Evolutionary conservation across 2,888 invertebrate genomes (phyloP).

Genomic region (Nomada fucata): DNA sequence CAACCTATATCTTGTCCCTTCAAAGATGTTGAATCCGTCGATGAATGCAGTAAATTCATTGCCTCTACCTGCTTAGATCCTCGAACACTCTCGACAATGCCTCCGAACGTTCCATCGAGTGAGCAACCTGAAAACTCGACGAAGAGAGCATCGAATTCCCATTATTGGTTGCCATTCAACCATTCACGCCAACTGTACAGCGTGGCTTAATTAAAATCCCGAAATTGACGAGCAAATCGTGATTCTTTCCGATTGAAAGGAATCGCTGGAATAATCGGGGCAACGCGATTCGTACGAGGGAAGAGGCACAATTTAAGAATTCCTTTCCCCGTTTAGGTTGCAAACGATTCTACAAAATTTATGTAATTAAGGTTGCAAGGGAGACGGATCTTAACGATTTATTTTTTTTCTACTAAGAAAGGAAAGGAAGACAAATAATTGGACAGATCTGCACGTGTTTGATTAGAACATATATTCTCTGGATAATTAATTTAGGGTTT

Average conservation of each 20-base stretch:
- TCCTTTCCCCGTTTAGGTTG: background rate
- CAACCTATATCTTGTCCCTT: no score
- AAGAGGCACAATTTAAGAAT: background rate
- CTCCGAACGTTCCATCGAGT: background rate
- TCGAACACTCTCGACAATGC: background rate
- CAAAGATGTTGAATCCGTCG: no score
- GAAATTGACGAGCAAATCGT: constrained; percentile 2
- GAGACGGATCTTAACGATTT: no score
- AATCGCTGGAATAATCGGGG: background rate
- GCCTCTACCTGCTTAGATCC: background rate
- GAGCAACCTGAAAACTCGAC: background rate
- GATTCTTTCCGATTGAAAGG: background rate
- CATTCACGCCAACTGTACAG: background rate
- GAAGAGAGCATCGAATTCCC: constrained; percentile 2
- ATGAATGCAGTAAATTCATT: background rate
- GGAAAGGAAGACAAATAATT: no score
- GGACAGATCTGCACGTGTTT: no score
- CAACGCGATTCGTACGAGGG: no score
- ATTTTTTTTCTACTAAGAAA: no score
- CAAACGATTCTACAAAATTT: background rate
- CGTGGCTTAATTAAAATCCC: constrained; percentile 7
- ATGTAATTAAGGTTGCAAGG: no score
- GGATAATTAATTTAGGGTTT: no score
- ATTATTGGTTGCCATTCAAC: constrained; percentile 14
- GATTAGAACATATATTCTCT: no score